Evolutionary conservation across 2,888 invertebrate species (phyloP).

Genomic region (Eupithecia tripunctaria): DNA sequence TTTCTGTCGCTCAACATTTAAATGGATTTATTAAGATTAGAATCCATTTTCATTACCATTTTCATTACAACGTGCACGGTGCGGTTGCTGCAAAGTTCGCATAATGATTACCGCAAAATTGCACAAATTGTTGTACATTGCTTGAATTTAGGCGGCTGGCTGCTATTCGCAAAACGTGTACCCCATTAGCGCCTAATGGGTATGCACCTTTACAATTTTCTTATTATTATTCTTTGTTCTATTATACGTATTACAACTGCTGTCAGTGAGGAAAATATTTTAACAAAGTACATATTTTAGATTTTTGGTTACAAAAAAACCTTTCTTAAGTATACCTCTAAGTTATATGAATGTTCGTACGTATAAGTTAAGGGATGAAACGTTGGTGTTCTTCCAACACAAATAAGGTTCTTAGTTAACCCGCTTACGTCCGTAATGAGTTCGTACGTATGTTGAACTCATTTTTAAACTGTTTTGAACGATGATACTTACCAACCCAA

Average conservation of each 20-base stretch:
- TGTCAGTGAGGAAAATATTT: not conserved
- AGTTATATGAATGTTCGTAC: too few relatives aligned
- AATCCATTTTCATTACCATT: slow-evolving; percentile 27
- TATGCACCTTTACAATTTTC: slow-evolving; percentile 27
- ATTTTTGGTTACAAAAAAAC: too few relatives aligned
- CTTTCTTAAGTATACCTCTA: too few relatives aligned
- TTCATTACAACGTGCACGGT: not conserved
- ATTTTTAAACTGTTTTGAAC: not conserved
- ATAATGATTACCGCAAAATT: slow-evolving; percentile 27
- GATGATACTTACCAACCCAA: not conserved
- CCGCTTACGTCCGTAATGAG: not conserved
- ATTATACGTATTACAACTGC: not conserved
- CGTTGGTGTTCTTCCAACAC: too few relatives aligned
- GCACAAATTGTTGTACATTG: slow-evolving; percentile 26
- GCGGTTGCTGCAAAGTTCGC: not conserved
- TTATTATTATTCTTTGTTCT: slow-evolving; percentile 7
- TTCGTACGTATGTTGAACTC: not conserved
- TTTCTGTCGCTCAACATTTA: not conserved
- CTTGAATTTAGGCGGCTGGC: slow-evolving; percentile 1
- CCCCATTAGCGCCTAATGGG: slow-evolving; percentile 20
- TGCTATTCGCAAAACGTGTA: slow-evolving; percentile 22
- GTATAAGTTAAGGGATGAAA: too few relatives aligned
- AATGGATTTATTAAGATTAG: not conserved
- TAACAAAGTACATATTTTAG: not conserved
- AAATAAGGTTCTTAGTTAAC: too few relatives aligned